Evolutionary conservation across 2,888 invertebrate genomes (phyloP), one percentile per base, ranked within the genome.

Genomic region (Lochmaea crataegi): DNA sequence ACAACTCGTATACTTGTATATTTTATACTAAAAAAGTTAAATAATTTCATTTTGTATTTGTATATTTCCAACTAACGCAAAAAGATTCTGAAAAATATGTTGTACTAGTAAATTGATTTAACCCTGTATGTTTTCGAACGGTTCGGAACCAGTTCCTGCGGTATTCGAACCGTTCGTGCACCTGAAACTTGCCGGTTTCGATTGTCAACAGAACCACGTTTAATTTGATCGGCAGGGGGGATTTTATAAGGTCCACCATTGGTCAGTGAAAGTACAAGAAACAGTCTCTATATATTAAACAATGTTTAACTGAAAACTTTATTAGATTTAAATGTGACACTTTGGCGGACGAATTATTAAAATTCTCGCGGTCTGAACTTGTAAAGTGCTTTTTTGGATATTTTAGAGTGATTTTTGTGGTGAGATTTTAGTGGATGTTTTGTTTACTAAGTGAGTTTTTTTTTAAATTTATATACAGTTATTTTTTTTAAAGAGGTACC

Each of bases 221-320:
- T 32, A 68, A 73, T 65, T 53, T 48, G 11, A 41, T 14, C 12
- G 48, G n/a, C 61, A 69, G 51, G 66, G 77, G 75, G 76, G 64
- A 56, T 32, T 42, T 16, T 45, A 41, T 68, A 26, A 10, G 68
- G 65, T 45, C 14, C 65, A 61, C 70, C 42, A 80, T 80, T 80
- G 80, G 80, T 51, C 75, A 77, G 79, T 77, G 79, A 79, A 79
- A 79, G 79, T 76, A 72, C 70, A 68, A 64, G 65, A 41, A 58
- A 32, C 66, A 61, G 48, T 68, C 70, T 74, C 72, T 77, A 75
- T 79, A 77, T 79, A 77, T 76, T 75, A 74, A 77, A 73, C 72
- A 73, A 72, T 73, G 42, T 67, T 71, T 57, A 68, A 51, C 53
- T 71, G 70, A 74, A 77, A 74, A 71, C 60, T 71, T 18, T 66